Conservation (phyloP, 2,113 vertebrate species). For the Pogonocichla stellata region DNA sequence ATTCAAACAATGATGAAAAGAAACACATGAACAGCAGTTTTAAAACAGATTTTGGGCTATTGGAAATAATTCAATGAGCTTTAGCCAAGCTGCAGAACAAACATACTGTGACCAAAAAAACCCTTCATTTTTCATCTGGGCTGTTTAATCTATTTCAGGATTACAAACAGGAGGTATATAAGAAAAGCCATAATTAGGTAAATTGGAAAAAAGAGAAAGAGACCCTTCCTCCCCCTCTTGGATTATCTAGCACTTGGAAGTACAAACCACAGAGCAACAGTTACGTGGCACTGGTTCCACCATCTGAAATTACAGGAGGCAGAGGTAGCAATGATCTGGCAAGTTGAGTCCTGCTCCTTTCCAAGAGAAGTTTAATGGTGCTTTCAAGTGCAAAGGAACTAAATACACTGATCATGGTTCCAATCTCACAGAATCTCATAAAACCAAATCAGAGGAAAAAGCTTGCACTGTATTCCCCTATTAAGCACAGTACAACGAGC, state of each 20-base stretch:
- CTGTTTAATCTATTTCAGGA: not conserved
- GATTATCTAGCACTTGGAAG: not conserved
- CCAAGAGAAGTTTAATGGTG: not conserved
- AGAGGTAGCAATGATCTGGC: not conserved
- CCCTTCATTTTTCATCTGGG: not conserved
- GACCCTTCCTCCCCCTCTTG: not conserved
- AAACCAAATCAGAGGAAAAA: not conserved
- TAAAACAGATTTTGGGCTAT: constrained; percentile 25
- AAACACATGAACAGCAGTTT: constrained; percentile 64
- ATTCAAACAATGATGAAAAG: constrained; percentile 64
- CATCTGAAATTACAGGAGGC: constrained; percentile 2
- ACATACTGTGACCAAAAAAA: constrained; percentile 1
- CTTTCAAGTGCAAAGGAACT: constrained; percentile 1
- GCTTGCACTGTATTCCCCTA: not conserved
- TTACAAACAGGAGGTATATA: not conserved
- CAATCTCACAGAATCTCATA: not conserved
- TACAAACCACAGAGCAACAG: not conserved
- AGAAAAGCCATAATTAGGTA: not conserved
- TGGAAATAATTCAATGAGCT: constrained; percentile 55
- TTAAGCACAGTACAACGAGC: accelerated
- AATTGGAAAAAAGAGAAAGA: not conserved
- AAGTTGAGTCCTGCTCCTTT: not conserved
- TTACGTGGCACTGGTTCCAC: not conserved
- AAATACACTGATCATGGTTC: not conserved
- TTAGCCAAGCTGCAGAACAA: constrained; percentile 39